Evolutionary conservation across 1,140 invertebrate genomes (phyloP).

Genomic region (Drosophila serrata): DNA sequence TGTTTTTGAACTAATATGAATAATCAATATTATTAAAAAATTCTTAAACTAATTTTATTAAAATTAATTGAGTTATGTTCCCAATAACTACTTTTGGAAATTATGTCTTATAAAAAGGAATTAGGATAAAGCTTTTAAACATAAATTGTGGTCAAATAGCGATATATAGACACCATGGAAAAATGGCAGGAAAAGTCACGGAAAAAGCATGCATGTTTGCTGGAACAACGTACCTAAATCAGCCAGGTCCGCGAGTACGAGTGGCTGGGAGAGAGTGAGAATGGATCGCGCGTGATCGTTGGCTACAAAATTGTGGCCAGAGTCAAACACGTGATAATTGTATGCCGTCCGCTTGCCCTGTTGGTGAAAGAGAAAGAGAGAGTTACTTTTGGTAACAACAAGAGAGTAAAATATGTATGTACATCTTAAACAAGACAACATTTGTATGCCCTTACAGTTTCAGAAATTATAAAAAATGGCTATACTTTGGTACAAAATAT

Average conservation of each 20-base stretch:
- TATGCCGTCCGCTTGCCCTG: slow-evolving; percentile 31
- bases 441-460: background rate
- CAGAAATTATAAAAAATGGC: background rate
- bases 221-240: background rate
- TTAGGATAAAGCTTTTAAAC: no score
- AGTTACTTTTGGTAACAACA: slow-evolving; percentile 12
- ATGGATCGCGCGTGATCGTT: slow-evolving; percentile 48
- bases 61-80: background rate
- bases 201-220: background rate
- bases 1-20: background rate
- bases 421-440: background rate
- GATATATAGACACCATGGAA: no score
- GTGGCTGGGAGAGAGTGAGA: slow-evolving; percentile 26
- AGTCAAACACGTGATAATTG: slow-evolving; percentile 62
- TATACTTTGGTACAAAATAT: background rate
- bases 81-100: background rate
- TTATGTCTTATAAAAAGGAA: no score
- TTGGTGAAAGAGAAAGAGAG: slow-evolving; percentile 9
- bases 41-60: background rate
- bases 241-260: slow-evolving; percentile 2
- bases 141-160: no score
- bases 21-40: background rate
- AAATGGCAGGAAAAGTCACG: background rate
- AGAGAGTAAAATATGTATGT: background rate
- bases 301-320: slow-evolving; percentile 57